phyloP scores from a whole-genome alignment of 2,888 invertebrate genomes.

The Prosopocoilus inquinatus region DNA sequence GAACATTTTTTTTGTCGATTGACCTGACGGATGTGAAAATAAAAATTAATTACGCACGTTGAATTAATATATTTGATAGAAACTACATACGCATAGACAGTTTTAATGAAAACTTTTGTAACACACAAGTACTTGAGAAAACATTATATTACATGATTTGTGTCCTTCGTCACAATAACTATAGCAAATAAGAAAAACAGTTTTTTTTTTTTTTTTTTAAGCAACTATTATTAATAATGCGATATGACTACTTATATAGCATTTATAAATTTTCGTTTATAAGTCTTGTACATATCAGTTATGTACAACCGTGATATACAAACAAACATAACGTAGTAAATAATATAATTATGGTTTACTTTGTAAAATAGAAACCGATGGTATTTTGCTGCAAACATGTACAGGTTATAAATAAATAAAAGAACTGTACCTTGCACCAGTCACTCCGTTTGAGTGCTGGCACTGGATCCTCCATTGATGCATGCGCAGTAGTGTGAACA shows the following conservation, averaged over 20 bases:
- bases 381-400: conserved; percentile 31
- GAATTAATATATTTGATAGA: neutral
- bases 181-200: neutral
- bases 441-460: conserved; percentile 76
- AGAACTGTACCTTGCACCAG: conserved; percentile 76
- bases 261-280: neutral
- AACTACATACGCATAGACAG: neutral
- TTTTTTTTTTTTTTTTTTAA: too few species aligned
- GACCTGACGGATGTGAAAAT: neutral
- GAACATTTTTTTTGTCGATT: too few species aligned
- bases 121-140: conserved; percentile 1
- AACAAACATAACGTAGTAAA: neutral
- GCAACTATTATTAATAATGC: neutral
- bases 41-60: neutral
- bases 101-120: neutral
- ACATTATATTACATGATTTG: neutral
- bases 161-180: neutral
- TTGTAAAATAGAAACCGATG: neutral
- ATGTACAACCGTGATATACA: neutral
- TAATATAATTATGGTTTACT: conserved; percentile 1
- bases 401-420: conserved; percentile 27
- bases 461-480: conserved; percentile 62
- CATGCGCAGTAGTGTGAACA: conserved; percentile 52
- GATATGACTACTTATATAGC: neutral
- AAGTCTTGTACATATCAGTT: neutral